phyloP scores from a whole-genome alignment of 1,140 invertebrate species.

The Bombus impatiens region DNA sequence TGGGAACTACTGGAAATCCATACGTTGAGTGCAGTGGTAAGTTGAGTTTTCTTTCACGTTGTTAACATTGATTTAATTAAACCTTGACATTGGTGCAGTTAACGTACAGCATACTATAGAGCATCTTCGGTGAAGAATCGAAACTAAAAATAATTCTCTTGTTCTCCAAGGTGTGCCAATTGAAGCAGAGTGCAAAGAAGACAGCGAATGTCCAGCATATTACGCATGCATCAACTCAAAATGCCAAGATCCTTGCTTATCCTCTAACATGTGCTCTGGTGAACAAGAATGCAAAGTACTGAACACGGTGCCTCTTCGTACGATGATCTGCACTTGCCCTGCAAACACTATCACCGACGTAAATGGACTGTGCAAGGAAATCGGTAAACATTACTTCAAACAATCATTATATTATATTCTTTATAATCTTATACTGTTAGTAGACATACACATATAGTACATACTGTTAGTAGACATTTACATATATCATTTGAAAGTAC shows the following conservation, averaged over 20 bases:
- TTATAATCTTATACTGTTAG: too few relatives aligned
- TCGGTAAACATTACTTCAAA: conserved; percentile 77
- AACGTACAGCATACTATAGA: too few relatives aligned
- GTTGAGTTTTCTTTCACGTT: too few relatives aligned
- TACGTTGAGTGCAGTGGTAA: conserved; percentile 87
- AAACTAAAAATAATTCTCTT: conserved; percentile 46
- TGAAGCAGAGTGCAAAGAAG: conserved; percentile 86
- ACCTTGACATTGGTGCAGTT: too few relatives aligned
- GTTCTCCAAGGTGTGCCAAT: conserved; percentile 59
- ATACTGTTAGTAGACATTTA: too few relatives aligned
- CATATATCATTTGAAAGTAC: neutral
- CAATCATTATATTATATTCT: neutral
- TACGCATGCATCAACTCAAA: conserved; percentile 89
- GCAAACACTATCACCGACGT: conserved; percentile 86
- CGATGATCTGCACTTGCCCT: conserved; percentile 92
- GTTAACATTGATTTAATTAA: too few relatives aligned
- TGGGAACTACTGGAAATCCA: conserved; percentile 90
- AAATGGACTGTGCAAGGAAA: conserved; percentile 85
- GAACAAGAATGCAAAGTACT: conserved; percentile 91
- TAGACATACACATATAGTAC: too few relatives aligned
- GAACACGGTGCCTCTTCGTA: conserved; percentile 90
- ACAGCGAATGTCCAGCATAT: conserved; percentile 89
- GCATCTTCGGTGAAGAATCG: too few relatives aligned
- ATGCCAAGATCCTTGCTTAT: conserved; percentile 90
- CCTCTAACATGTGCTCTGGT: conserved; percentile 86